Evolutionary conservation across 1,140 invertebrate genomes (phyloP), one percentile per base, ranked within the genome.

Genomic region (Drosophila auraria): DNA sequence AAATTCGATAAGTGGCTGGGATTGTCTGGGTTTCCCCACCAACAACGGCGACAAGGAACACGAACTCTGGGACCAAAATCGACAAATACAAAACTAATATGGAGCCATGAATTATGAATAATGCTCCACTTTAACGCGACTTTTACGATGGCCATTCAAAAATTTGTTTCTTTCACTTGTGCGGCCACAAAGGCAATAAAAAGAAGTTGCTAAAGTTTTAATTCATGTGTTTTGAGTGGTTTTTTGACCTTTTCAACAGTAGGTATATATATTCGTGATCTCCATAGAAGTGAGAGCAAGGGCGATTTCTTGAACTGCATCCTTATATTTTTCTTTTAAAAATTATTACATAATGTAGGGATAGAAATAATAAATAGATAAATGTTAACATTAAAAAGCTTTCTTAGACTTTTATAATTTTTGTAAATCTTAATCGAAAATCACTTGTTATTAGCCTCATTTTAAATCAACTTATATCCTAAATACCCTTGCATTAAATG

Each of bases 1-100:
- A 90, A 89, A 89, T 89, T 90, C 23, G 86, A 89, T 89, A 89
- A 84, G 69, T 87, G 80, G 60, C 45, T 58, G 69, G 45, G 36
- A 74, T 76, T 84, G 62, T 84, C 82, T 73, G 78, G 73, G 54
- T 20, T 30, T n/a, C 51, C 58, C 20, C 20, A 20, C 20, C 20
- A 20, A 20, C 20, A 20, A 20, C 20, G 20, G 20, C 20, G 20
- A 20, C 20, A 20, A 20, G 20, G 66, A 42, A 12, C 38, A 33
- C 47, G 25, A 53, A 69, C 60, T 62, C 40, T 11, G 23, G 60
- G 68, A 42, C n/a, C 20, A 64, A 69, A 58, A 6, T 44, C 44
- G 30, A 45, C 36, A 68, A 42, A 53, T 42, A 25, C 44, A 12
- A 45, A 27, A 61, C 30, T 47, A 71, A 78, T 82, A 61, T 51